Base-by-base conservation (phyloP, 1,140 invertebrate species). In the Latrodectus geometricus region DNA sequence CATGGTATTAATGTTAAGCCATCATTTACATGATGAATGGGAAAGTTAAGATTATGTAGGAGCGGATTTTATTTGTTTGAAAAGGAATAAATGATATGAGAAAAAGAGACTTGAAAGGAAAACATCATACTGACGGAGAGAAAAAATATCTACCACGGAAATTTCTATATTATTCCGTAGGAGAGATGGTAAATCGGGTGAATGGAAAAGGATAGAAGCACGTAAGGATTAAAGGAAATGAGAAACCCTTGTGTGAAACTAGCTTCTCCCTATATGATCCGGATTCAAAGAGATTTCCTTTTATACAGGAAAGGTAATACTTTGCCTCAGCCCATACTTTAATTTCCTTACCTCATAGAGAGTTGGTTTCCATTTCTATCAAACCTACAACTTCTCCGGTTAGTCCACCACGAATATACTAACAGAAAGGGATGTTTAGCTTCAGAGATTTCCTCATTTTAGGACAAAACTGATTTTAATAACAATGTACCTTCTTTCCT, bases 11-110 rank as follows among this genome's bases (percentile, higher is more conserved):
- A 79, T 79, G 66, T 69, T 69, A 79, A 79, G 65, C 77, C 77
- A 79, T 79, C 61, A 79, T 79, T 79, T 79, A 79, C 77, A 79
- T 79, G 68, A 65, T 79, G 69, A 79, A 79, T 68, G 61, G 77
- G 48, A 79, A 79, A 79, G 35, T 35, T 35, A 35, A 35, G 35
- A 35, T 35, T 1, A 35, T 35, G 35, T 35, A 5, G 35, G 5
- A 35, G 35, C 5, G 35, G 35, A n/a, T 35, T 35, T 35, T 35
- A 35, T 35, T 35, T 5, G 35, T 35, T 1, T 35, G 5, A 35
- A 35, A 35, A 35, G 35, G 5, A 35, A 35, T 35, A 35, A 3
- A 35, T 5, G 35, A 5, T 35, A 35, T 35, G 35, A n/a, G n/a
- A 35, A 35, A 35, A 35, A 35, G 35, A 35, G 35, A 35, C 1